Conservation (phyloP, 37 sponge, comb jelly and placozoan genomes). For the Cladorhizidae sp. region DNA sequence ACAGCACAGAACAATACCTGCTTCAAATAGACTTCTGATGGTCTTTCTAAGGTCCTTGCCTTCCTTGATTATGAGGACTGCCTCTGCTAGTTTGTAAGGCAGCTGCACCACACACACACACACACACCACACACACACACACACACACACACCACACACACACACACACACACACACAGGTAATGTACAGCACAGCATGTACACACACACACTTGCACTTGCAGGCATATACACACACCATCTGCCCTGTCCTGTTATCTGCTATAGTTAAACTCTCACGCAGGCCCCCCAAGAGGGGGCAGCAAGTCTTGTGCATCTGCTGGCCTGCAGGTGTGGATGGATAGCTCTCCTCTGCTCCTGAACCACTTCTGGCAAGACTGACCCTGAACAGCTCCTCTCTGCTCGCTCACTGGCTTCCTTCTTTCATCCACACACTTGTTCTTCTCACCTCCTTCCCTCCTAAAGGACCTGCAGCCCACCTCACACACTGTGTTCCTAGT, state of each 20-base stretch:
- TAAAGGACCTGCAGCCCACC: background rate
- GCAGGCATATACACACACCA: too few species aligned
- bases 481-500: too few species aligned
- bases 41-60: constrained; percentile 50
- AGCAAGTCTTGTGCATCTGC: background rate
- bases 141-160: background rate
- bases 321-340: background rate
- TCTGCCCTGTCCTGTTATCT: too few species aligned
- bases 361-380: background rate
- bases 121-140: background rate
- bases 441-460: background rate
- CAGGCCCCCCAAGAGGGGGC: background rate
- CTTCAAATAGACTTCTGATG: constrained; percentile 69
- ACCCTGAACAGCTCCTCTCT: background rate
- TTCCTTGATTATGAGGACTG: constrained; percentile 42
- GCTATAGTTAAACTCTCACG: too few species aligned
- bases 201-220: background rate
- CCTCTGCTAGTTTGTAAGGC: constrained; percentile 53
- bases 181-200: background rate
- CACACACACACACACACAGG: background rate
- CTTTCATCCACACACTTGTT: background rate
- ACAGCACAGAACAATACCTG: constrained; percentile 32
- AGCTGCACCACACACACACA: constrained; percentile 24
- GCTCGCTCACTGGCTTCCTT: background rate
- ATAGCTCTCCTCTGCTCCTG: background rate